These are phyloP conservation scores for Rhopilema esculentum DNA, from an alignment of 30 jellyfish, hydroid and myxozoan genomes.

Conservation along the genomic window DNA sequence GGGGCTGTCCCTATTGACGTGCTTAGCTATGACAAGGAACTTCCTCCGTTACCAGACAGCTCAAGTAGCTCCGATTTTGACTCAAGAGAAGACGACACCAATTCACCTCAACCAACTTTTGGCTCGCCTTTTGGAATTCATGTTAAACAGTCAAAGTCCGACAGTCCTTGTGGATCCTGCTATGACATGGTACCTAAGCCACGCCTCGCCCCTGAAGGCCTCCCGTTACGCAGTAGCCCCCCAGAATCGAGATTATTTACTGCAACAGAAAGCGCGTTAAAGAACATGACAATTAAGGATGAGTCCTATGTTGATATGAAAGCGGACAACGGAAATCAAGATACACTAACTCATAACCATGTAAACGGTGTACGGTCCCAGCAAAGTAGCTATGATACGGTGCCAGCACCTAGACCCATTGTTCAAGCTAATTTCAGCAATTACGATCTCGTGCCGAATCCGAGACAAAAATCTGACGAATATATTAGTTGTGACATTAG, in stretches of 20 bases:
- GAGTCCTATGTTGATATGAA: slow-evolving; percentile 70
- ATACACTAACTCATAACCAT: not conserved
- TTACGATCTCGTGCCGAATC: slow-evolving; percentile 64
- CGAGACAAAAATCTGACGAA: slow-evolving; percentile 27
- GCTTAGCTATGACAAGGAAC: slow-evolving; percentile 41
- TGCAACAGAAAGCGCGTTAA: slow-evolving; percentile 50
- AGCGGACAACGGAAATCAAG: not conserved
- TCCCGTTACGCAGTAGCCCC: not conserved
- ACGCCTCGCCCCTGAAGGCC: slow-evolving; percentile 9
- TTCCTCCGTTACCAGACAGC: slow-evolving; percentile 68
- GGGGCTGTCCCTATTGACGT: not conserved
- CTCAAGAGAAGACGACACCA: not conserved
- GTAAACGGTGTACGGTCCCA: not conserved
- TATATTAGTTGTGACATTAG: slow-evolving; percentile 27
- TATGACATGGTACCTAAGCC: slow-evolving; percentile 68
- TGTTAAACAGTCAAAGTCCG: slow-evolving; percentile 22
- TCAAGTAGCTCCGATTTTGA: not conserved
- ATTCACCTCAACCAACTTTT: not conserved
- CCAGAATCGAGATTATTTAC: not conserved
- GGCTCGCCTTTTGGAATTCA: slow-evolving; percentile 9
- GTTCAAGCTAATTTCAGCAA: not conserved
- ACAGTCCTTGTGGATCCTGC: not conserved
- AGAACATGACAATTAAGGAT: slow-evolving; percentile 37
- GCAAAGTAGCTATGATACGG: slow-evolving; percentile 48
- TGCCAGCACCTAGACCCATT: slow-evolving; percentile 59